Conservation (phyloP, 2,888 invertebrate species). For the Ceriagrion tenellum region DNA sequence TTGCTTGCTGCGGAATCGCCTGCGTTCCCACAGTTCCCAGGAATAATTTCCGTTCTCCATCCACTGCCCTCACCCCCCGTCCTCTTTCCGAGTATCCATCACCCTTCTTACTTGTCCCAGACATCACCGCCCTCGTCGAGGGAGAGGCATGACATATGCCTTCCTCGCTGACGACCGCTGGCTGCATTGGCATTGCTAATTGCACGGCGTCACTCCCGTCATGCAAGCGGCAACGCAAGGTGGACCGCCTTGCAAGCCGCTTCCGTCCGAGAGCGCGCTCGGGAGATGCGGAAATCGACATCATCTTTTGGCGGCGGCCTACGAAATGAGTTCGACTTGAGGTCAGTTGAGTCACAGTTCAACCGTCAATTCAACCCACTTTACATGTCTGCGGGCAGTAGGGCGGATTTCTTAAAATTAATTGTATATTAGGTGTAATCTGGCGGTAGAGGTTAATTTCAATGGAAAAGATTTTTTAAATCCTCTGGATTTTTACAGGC, state of each 20-base stretch:
- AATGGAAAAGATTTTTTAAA: too few species aligned
- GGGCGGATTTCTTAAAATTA: too few species aligned
- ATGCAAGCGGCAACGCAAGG: neutral
- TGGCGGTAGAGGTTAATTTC: too few species aligned
- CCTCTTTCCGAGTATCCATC: neutral
- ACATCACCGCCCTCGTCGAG: neutral
- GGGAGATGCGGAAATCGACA: neutral
- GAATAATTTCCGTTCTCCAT: neutral
- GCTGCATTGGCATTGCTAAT: conserved; percentile 61
- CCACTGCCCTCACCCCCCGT: neutral
- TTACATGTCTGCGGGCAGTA: too few species aligned
- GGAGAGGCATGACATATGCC: neutral
- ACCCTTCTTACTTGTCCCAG: neutral
- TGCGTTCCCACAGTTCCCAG: neutral
- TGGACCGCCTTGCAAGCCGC: neutral
- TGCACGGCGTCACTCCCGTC: conserved; percentile 41
- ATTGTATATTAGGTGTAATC: too few species aligned
- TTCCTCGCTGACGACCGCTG: conserved; percentile 17
- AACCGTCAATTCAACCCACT: neutral
- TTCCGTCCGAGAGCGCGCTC: neutral
- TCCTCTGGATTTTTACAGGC: too few species aligned
- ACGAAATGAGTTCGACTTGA: neutral
- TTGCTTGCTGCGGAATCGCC: neutral
- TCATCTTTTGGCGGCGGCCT: neutral
- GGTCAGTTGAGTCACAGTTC: neutral